These are phyloP conservation scores for Coreoperca whiteheadi DNA, from an alignment of 2,113 vertebrate species.

Conservation along the genomic window DNA sequence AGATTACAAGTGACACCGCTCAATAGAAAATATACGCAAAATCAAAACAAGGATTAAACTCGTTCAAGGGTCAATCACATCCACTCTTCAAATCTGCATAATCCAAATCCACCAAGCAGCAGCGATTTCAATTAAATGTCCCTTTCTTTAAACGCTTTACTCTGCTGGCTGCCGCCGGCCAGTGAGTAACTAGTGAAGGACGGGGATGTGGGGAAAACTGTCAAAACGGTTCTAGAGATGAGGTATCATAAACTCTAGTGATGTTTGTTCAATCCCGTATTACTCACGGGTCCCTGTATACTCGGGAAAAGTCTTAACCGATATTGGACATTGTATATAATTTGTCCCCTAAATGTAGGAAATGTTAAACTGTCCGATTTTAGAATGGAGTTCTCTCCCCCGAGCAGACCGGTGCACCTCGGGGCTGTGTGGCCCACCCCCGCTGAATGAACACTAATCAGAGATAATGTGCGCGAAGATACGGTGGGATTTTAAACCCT, in stretches of 20 bases:
- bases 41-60: fast-evolving
- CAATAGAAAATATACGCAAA: fast-evolving
- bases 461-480: neutral
- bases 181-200: too few relatives aligned
- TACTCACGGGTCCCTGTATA: fast-evolving
- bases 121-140: fast-evolving
- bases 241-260: neutral
- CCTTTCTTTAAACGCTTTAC: too few relatives aligned
- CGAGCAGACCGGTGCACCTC: neutral
- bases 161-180: neutral
- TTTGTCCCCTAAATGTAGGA: fast-evolving
- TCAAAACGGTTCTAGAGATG: neutral
- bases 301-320: fast-evolving
- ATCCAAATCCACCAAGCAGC: neutral
- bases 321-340: fast-evolving
- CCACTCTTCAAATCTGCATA: neutral
- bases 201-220: neutral
- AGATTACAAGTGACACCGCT: neutral
- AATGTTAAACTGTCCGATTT: neutral
- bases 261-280: neutral
- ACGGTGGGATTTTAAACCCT: too few relatives aligned
- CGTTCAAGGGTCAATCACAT: fast-evolving
- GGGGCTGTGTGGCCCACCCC: conserved; percentile 33
- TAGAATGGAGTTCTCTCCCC: neutral
- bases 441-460: conserved; percentile 28